These are phyloP conservation scores for Kradibia gibbosae DNA, from an alignment of 1,140 invertebrate genomes.

Conservation along the genomic window DNA sequence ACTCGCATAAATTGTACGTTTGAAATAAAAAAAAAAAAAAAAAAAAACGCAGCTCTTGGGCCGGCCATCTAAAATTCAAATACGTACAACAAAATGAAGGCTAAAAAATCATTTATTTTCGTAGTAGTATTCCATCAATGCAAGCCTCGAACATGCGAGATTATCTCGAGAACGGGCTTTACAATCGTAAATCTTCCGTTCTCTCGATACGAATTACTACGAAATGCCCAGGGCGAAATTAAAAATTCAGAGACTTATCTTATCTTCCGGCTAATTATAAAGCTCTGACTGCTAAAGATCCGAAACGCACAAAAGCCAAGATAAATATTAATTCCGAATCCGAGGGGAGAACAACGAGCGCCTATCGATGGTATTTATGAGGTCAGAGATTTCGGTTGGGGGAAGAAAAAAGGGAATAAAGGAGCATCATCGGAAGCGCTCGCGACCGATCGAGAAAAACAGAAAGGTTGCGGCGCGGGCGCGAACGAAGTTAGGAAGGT, in stretches of 20 bases:
- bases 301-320: background rate
- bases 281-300: background rate
- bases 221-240: background rate
- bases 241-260: background rate
- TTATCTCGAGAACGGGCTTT: background rate
- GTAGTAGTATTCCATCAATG: background rate
- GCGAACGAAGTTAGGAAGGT: background rate
- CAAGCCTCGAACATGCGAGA: background rate
- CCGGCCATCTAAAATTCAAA: background rate
- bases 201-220: background rate
- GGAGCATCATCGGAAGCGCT: background rate
- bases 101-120: background rate
- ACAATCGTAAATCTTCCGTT: background rate
- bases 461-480: conserved; percentile 54
- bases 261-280: background rate
- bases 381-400: background rate
- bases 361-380: background rate
- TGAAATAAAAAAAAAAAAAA: background rate
- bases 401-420: conserved; percentile 24
- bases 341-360: background rate
- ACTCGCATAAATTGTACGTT: background rate
- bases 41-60: no score
- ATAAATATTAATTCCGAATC: background rate
- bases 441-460: conserved; percentile 54
- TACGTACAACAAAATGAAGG: background rate